Evolutionary conservation across 2,113 vertebrate species (phyloP).

Genomic region (Bolborhynchus lineola): DNA sequence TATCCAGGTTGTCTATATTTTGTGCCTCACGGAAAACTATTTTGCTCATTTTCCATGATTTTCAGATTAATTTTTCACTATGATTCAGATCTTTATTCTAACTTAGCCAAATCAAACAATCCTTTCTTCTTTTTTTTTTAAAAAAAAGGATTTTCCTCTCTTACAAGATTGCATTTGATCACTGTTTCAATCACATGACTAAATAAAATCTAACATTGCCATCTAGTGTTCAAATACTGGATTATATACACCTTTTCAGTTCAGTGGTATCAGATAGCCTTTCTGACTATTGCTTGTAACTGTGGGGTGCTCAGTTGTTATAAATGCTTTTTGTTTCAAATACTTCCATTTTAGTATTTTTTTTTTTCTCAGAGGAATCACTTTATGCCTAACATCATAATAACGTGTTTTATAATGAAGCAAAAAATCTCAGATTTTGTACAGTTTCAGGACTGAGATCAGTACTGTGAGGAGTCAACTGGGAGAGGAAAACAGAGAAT

Average conservation of each 20-base stretch:
- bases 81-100: not conserved
- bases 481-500: not conserved
- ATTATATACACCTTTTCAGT: not conserved
- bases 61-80: not conserved
- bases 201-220: slow-evolving; percentile 61
- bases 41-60: not conserved
- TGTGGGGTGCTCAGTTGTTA: too few species aligned
- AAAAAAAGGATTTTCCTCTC: not conserved
- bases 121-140: not conserved
- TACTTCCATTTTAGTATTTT: not conserved
- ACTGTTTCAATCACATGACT: slow-evolving; percentile 47
- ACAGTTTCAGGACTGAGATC: not conserved
- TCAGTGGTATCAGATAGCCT: not conserved
- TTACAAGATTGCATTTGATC: not conserved
- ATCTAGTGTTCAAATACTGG: slow-evolving; percentile 21
- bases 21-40: not conserved
- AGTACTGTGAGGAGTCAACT: not conserved
- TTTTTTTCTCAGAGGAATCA: not conserved
- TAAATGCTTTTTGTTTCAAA: not conserved
- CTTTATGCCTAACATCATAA: not conserved
- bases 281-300: not conserved
- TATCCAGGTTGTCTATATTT: not conserved
- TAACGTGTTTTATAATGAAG: not conserved
- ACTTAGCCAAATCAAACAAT: not conserved
- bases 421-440: not conserved